Base-by-base conservation (phyloP, 1,140 invertebrate genomes). In the Bradynema listronoti region DNA sequence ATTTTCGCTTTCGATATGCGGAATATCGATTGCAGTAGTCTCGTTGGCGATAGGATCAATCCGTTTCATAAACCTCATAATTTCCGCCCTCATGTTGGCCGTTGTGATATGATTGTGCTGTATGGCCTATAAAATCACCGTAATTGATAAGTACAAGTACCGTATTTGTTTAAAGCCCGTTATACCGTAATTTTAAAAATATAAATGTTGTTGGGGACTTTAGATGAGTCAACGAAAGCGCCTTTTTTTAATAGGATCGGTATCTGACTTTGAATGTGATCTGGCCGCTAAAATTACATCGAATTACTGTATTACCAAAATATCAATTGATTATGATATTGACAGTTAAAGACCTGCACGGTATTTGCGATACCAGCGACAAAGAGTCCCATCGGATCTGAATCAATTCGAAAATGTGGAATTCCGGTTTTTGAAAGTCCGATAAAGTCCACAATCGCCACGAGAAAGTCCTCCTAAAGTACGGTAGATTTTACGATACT, bases 391-490 rank as follows among this genome's bases (percentile, higher is more conserved):
- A 61, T 14, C 34, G 33, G 19, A 39, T 66, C 65, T n/a, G 25
- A 14, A 7, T 25, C 53, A 14, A 66, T 30, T 29, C 16, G 29
- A 61, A 66, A 66, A 27, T 69, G 11, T 2, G 63, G 63, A 16
- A 33, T 2, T 30, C 9, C 14, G 19, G 9, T 39, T 30, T 69
- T 34, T 24, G 61, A 54, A 22, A 16, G 42, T 1, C 45, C 55
- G 50, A 47, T 67, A 55, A 66, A 66, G 4, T 53, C 27, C 29
- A 66, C 5, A 4, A 68, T 41, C n/a, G 63, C 63, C 14, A 66
- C 34, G 25, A 69, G 34, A 11, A 19, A 43, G 22, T 45, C 29
- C 4, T 30, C 33, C 39, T 59, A n/a, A 30, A 3, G n/a, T 14
- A 41, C 24, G 24, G 16, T 5, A 58, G 43, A 22, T 30, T 22